Evolutionary conservation across 2,797 vertebrate species (phyloP), one percentile per base, ranked within the genome.

Genomic region (Syngnathus acus): DNA sequence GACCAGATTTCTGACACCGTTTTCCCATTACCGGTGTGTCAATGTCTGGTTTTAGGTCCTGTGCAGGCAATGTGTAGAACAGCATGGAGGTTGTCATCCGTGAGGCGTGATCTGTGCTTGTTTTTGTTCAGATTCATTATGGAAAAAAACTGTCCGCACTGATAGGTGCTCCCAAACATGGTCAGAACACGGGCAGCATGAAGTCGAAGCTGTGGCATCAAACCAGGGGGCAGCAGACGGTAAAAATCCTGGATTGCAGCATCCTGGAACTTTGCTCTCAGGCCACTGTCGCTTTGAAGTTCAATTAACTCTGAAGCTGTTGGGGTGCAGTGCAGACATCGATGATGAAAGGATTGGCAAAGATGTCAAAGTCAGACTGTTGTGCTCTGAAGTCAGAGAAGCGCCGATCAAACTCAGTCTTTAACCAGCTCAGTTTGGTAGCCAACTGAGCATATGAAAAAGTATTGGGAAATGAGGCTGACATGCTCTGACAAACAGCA

Each of bases 401-500:
- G 67, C 21, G 16, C 37, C 0, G 19, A 45, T 70, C 68, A 70
- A 72, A 75, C 6, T 69, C 53, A 51, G 1, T 66, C 4, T 26
- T 54, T 63, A 72, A 55, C 63, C 0, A 8, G 47, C 1, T 66
- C 38, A 78, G 2, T 73, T 68, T 70, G 50, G 63, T 62, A 48
- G 69, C 69, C 47, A 74, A 76, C 23, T 3, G 10, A 37, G 68
- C 39, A 23, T 65, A 72, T 70, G 63, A 62, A 69, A 77, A 80
- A 63, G n/a, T 3, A 2, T 17, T 1, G 0, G 69, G 67, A 64
- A 69, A 6, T 65, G 68, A 69, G 55, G 64, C 50, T 9, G 66
- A 72, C 2, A 72, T 69, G 45, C 57, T 77, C 39, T 75, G 71
- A 73, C 71, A 75, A 40, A 72, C 68, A 75, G 71, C 21, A 73